Conservation (phyloP, 1,140 invertebrate species). For the Tachypleus tridentatus region DNA sequence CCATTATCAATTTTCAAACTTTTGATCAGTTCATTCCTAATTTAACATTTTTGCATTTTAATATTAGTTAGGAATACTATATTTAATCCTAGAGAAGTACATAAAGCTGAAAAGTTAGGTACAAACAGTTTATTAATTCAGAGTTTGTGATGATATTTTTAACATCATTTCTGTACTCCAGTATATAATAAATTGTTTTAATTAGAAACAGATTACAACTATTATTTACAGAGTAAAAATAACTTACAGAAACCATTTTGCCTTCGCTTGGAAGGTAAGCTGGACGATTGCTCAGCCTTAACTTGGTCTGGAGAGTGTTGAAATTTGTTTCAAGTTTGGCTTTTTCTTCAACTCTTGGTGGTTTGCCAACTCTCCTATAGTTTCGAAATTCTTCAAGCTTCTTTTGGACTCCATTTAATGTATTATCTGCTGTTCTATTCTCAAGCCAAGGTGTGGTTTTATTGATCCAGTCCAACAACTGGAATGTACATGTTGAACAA, state of each 20-base stretch:
- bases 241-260: constrained; percentile 85
- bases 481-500: constrained; percentile 14
- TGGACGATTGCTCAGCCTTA: constrained; percentile 91
- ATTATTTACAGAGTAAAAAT: background rate
- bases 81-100: too few relatives aligned
- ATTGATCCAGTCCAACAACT: constrained; percentile 95
- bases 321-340: constrained; percentile 97
- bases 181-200: too few relatives aligned
- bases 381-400: constrained; percentile 97
- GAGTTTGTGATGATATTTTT: background rate
- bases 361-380: constrained; percentile 96
- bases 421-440: constrained; percentile 94
- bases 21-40: too few relatives aligned
- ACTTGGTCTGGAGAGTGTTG: constrained; percentile 94
- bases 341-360: constrained; percentile 96
- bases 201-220: too few relatives aligned
- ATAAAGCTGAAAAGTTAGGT: too few relatives aligned
- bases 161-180: too few relatives aligned
- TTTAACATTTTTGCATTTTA: too few relatives aligned
- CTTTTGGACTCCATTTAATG: constrained; percentile 88
- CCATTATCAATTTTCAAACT: too few relatives aligned
- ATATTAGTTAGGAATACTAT: too few relatives aligned
- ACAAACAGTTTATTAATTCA: background rate
- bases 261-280: constrained; percentile 98
- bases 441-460: constrained; percentile 96